Base-by-base conservation (phyloP, 1,140 invertebrate genomes). In the Luehdorfia chinensis region DNA sequence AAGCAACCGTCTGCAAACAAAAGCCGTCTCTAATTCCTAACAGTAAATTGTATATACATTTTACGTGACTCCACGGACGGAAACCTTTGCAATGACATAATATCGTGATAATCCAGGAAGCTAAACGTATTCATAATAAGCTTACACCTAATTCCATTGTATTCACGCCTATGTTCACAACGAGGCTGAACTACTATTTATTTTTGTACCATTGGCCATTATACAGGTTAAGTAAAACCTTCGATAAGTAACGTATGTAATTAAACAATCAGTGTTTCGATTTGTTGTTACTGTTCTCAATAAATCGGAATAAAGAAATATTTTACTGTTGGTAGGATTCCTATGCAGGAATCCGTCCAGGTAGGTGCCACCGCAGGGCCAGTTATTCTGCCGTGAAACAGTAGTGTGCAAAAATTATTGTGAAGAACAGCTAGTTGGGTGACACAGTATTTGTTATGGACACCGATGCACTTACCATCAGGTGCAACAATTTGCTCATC, bases 81-180 rank as follows among this genome's bases (percentile, higher is more conserved):
- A 43, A 43, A 11, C 39, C 39, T 18, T 43, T 43, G n/a, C 8
- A 43, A 9, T 43, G 33, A 18, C 8, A 23, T 28, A 37, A 1
- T 23, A 28, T 4, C 6, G 13, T n/a, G 39, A 30, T 43, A 28
- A 43, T 43, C 39, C 39, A 16, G 39, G 39, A 43, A 43, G 25
- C 39, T 43, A 30, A 43, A 43, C 25, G 18, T 43, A 43, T 43
- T 18, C 39, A 30, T 43, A 43, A 43, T 43, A 7, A 28, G 39
- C 39, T 43, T 43, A 43, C 39, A 18, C 11, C 25, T 43, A 43
- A 43, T 43, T 6, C 39, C 14, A 30, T 28, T 43, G 39, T 43
- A 30, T 43, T 12, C 25, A 28, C 23, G 23, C 39, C 8, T 8
- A n/a, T 4, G 8, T 15, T 11, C 4, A 14, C 19, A 27, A 39